Evolutionary conservation across 2,113 vertebrate species (phyloP).

Genomic region (Chaenogobius annularis): DNA sequence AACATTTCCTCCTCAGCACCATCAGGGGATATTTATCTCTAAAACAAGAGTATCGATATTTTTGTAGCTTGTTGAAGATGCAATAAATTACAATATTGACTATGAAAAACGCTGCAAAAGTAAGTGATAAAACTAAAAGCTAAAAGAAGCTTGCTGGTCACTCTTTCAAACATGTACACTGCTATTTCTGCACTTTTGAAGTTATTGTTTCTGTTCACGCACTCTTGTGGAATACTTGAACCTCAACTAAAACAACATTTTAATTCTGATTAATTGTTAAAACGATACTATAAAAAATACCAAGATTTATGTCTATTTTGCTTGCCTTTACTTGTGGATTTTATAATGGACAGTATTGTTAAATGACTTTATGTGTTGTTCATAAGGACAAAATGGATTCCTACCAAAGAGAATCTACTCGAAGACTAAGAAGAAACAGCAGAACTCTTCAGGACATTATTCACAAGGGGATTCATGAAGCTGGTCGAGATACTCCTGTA

Average conservation of each 20-base stretch:
- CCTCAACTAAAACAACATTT: too few species aligned
- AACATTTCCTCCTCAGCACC: not conserved
- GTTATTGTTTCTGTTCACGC: too few species aligned
- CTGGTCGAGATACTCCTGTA: slow-evolving; percentile 62
- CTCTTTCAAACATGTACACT: not conserved
- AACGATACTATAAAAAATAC: too few species aligned
- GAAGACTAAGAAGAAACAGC: slow-evolving; percentile 61
- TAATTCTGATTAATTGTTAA: too few species aligned
- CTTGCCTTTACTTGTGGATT: too few species aligned
- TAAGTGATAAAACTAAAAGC: not conserved
- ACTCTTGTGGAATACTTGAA: too few species aligned
- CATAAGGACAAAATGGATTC: slow-evolving; percentile 28
- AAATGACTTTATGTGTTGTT: not conserved
- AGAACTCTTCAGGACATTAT: slow-evolving; percentile 56
- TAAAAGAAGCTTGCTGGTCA: too few species aligned
- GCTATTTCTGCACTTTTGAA: not conserved
- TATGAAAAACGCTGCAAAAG: not conserved
- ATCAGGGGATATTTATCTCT: not conserved
- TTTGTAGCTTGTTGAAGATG: too few species aligned
- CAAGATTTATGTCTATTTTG: too few species aligned
- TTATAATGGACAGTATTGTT: not conserved
- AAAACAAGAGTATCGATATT: not conserved
- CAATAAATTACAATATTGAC: too few species aligned
- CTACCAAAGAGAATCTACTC: slow-evolving; percentile 41
- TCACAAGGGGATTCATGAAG: slow-evolving; percentile 35